A percentile compares a stretch with the other conserved stretches of the same genome.
phyloP scores from a whole-genome alignment of 2,797 vertebrate genomes.

The Platalea minor region DNA sequence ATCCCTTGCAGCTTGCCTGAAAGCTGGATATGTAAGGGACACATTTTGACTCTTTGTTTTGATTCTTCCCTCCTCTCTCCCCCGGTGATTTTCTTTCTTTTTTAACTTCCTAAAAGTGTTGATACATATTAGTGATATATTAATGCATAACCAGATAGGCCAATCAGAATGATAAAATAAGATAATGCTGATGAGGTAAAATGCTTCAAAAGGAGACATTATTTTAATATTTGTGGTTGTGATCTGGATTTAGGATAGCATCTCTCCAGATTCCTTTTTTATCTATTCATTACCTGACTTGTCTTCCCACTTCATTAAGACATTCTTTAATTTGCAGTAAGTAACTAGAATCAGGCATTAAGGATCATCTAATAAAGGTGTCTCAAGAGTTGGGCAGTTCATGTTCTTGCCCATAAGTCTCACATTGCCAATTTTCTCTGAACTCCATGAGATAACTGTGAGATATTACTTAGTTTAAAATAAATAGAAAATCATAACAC shows the following conservation, averaged over 20 bases:
- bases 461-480: constrained; percentile 34
- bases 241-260: not conserved
- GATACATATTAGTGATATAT: not conserved
- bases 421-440: not conserved
- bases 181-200: not conserved
- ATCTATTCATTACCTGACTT: not conserved
- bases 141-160: not conserved
- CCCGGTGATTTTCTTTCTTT: not conserved
- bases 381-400: not conserved
- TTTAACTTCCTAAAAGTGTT: not conserved
- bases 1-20: not conserved
- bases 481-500: constrained; percentile 6
- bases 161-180: not conserved
- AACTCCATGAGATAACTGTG: not conserved
- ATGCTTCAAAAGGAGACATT: not conserved
- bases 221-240: constrained; percentile 3
- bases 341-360: not conserved
- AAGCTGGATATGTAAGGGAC: not conserved
- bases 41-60: not conserved
- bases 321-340: constrained; percentile 4
- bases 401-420: not conserved
- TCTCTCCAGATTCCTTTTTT: not conserved
- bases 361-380: not conserved
- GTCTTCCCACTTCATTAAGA: not conserved
- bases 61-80: not conserved